Evolutionary conservation across 2,888 invertebrate species (phyloP).

Genomic region (Germaria angustata): DNA sequence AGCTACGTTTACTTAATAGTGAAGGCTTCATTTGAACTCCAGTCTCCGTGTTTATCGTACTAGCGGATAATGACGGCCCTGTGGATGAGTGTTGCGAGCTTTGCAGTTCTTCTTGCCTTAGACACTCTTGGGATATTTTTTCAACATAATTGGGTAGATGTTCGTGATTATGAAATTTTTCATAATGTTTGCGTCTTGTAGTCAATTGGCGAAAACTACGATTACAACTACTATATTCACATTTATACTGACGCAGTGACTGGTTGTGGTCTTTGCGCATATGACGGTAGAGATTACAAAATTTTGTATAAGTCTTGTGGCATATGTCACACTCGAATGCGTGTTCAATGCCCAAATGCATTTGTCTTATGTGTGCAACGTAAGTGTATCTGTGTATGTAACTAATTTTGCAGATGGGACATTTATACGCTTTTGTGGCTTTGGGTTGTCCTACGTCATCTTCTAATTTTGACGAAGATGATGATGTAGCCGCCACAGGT

Average conservation of each 20-base stretch:
- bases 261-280: constrained; percentile 60
- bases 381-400: constrained; percentile 61
- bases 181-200: constrained; percentile 61
- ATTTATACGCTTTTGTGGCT: constrained; percentile 57
- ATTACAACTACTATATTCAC: constrained; percentile 57
- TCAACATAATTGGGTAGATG: constrained; percentile 28
- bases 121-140: constrained; percentile 43
- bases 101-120: constrained; percentile 49
- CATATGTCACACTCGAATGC: constrained; percentile 64
- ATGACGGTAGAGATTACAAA: constrained; percentile 63
- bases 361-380: constrained; percentile 62
- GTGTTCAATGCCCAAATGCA: constrained; percentile 56
- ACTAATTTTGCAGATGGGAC: constrained; percentile 56
- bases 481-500: constrained; percentile 11
- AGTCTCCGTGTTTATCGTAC: background rate
- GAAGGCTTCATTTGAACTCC: background rate
- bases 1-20: constrained; percentile 32
- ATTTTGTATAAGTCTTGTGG: constrained; percentile 63
- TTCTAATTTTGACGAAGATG: constrained; percentile 9
- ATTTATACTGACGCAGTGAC: constrained; percentile 57
- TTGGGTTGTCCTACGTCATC: constrained; percentile 41
- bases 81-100: constrained; percentile 35
- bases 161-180: constrained; percentile 54
- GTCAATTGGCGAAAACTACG: constrained; percentile 63
- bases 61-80: constrained; percentile 27